These are phyloP conservation scores for Temnothorax nylanderi DNA, from an alignment of 1,140 invertebrate species.

Conservation along the genomic window DNA sequence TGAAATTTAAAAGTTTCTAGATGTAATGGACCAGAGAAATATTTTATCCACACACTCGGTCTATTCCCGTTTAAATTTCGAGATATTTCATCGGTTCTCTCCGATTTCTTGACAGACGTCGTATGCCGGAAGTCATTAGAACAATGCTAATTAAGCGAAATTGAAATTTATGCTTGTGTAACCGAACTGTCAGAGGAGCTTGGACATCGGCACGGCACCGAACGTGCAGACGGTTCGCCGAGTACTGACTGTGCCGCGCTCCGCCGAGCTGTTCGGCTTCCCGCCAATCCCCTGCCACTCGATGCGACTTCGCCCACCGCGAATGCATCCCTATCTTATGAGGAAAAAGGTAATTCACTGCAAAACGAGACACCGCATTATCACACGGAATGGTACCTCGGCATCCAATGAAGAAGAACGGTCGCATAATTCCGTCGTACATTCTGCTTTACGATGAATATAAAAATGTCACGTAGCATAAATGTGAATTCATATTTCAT, in stretches of 20 bases:
- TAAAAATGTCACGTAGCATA: not conserved
- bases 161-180: not conserved
- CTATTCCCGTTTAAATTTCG: not conserved
- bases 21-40: not conserved
- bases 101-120: not conserved
- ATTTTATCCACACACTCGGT: conserved; percentile 16
- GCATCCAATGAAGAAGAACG: conserved; percentile 39
- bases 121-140: not conserved
- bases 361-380: conserved; percentile 58
- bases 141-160: not conserved
- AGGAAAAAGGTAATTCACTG: conserved; percentile 60
- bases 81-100: not conserved
- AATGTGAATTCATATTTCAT: conserved; percentile 6
- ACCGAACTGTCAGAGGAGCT: not conserved
- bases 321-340: conserved; percentile 58
- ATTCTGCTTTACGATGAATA: conserved; percentile 10
- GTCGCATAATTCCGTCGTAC: not conserved
- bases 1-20: not conserved
- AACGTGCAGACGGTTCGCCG: conserved; percentile 80
- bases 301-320: conserved; percentile 56
- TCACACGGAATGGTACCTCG: conserved; percentile 43
- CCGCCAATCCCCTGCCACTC: conserved; percentile 76
- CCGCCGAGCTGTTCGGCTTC: conserved; percentile 77
- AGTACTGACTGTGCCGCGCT: conserved; percentile 81
- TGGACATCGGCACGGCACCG: conserved; percentile 67